These are phyloP conservation scores for Lepidocolaptes lacrymiger DNA, from an alignment of 2,797 vertebrate species.

Conservation along the genomic window DNA sequence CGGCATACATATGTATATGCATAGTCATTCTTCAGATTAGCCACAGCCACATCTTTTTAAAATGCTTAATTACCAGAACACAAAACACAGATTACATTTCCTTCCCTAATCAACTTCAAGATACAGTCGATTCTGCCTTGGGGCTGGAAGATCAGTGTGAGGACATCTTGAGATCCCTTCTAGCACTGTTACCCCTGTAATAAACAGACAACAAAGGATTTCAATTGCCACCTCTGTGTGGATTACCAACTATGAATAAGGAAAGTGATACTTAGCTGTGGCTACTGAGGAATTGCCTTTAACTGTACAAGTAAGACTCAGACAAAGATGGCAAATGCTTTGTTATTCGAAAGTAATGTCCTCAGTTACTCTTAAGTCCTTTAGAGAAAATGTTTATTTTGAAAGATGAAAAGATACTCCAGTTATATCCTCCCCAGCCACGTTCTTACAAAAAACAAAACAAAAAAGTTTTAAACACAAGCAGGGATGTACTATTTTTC, in stretches of 20 bases:
- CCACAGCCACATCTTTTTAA: slow-evolving; percentile 57
- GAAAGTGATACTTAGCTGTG: slow-evolving; percentile 12
- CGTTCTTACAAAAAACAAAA: not conserved
- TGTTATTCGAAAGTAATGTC: not conserved
- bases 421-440: not conserved
- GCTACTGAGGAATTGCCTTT: not conserved
- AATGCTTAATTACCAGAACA: slow-evolving; percentile 62
- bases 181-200: not conserved
- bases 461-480: not conserved
- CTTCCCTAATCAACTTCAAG: slow-evolving; percentile 49
- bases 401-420: not conserved
- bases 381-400: not conserved
- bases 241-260: not conserved
- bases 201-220: slow-evolving; percentile 40
- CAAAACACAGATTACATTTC: slow-evolving; percentile 58
- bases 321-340: not conserved
- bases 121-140: slow-evolving; percentile 29
- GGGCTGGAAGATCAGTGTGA: slow-evolving; percentile 50
- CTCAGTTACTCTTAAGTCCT: not conserved
- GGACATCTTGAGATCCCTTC: slow-evolving; percentile 23
- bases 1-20: slow-evolving; percentile 33
- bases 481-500: not conserved
- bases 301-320: not conserved
- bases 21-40: slow-evolving; percentile 63
- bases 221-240: not conserved